Evolutionary conservation across 1,140 invertebrate genomes (phyloP).

Genomic region (Philaenus spumarius): DNA sequence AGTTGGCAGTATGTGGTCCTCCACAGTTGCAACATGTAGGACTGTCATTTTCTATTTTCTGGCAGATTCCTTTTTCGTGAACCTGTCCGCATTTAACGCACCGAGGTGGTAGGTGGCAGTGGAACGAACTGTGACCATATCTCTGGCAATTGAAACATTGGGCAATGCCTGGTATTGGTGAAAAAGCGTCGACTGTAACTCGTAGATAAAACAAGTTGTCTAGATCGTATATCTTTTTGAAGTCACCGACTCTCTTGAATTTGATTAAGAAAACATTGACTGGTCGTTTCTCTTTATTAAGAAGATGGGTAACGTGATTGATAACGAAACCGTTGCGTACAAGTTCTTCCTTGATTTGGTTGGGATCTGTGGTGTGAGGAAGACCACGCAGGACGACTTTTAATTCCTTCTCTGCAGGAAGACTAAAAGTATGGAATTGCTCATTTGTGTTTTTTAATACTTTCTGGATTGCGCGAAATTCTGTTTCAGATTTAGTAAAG

Average conservation of each 20-base stretch:
- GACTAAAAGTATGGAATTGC: too few relatives aligned
- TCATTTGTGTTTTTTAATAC: too few relatives aligned
- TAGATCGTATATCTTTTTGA: not conserved
- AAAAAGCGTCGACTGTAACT: not conserved
- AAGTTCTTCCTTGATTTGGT: too few relatives aligned
- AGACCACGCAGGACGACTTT: too few relatives aligned
- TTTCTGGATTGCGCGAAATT: too few relatives aligned
- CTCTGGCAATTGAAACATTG: constrained; percentile 36
- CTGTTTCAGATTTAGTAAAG: too few relatives aligned
- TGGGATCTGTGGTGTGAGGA: too few relatives aligned
- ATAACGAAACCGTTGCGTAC: too few relatives aligned
- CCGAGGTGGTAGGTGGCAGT: constrained; percentile 28
- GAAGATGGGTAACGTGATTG: too few relatives aligned
- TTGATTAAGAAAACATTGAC: not conserved
- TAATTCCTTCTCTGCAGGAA: too few relatives aligned
- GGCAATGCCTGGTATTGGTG: not conserved
- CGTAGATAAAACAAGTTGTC: not conserved
- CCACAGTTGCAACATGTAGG: constrained; percentile 35
- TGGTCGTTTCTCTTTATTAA: too few relatives aligned
- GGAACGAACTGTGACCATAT: constrained; percentile 36
- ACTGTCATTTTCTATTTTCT: constrained; percentile 19
- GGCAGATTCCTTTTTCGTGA: constrained; percentile 37
- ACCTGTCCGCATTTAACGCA: constrained; percentile 37
- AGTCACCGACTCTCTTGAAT: not conserved
- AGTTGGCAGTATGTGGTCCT: constrained; percentile 37